These are phyloP conservation scores for Musca domestica DNA, from an alignment of 1,140 invertebrate species.

Conservation along the genomic window DNA sequence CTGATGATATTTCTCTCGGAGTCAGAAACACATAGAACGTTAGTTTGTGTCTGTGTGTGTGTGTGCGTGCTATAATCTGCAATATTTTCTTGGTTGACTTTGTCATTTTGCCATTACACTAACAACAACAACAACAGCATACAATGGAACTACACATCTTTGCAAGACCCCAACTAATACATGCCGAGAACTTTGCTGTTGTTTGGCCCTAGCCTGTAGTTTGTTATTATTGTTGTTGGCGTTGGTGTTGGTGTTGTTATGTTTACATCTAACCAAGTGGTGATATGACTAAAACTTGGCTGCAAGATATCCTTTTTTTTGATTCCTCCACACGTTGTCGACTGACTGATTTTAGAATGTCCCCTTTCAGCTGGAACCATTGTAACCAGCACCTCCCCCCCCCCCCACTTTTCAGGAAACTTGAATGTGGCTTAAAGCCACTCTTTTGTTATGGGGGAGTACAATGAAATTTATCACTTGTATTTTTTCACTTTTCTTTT, in stretches of 20 bases:
- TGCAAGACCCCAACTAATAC: background rate
- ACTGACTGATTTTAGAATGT: background rate
- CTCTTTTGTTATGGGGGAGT: background rate
- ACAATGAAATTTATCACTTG: conserved; percentile 18
- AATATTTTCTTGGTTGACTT: conserved; percentile 22
- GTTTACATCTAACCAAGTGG: conserved; percentile 14
- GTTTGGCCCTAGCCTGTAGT: too few relatives aligned
- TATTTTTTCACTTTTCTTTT: background rate
- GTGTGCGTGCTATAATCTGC: conserved; percentile 13
- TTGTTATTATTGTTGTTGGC: too few relatives aligned
- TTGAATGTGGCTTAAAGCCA: too few relatives aligned
- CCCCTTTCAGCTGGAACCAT: background rate
- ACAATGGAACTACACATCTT: background rate
- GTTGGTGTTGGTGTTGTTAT: background rate
- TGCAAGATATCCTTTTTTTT: conserved; percentile 18
- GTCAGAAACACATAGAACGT: too few relatives aligned
- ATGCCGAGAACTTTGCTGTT: too few relatives aligned
- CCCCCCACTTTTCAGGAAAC: too few relatives aligned
- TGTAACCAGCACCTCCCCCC: background rate
- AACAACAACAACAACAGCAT: background rate
- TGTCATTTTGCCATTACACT: conserved; percentile 6
- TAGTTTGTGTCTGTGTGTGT: too few relatives aligned
- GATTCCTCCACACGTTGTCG: background rate
- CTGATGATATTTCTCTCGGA: too few relatives aligned
- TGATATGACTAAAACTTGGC: conserved; percentile 19